phyloP scores from a whole-genome alignment of 2,113 vertebrate genomes.

The Melozone crissalis region DNA sequence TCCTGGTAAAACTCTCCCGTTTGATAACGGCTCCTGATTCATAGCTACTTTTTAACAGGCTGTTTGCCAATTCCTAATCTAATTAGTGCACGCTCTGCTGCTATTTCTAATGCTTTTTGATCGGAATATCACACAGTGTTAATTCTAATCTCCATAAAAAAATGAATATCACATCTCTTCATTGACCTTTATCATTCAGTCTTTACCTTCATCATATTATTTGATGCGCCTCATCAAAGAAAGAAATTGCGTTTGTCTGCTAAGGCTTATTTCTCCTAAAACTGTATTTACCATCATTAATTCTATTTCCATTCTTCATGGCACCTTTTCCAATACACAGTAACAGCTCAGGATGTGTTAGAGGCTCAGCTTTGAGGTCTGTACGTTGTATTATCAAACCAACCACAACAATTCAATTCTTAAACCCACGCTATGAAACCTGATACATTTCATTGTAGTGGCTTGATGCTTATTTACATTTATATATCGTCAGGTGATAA shows the following conservation, averaged over 20 bases:
- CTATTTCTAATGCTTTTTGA: constrained; percentile 62
- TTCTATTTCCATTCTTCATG: not conserved
- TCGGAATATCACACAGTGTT: constrained; percentile 57
- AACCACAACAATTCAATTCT: not conserved
- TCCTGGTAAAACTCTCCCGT: constrained; percentile 10
- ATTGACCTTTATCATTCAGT: constrained; percentile 57
- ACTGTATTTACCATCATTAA: constrained; percentile 43
- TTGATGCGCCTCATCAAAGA: constrained; percentile 60
- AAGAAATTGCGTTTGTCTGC: constrained; percentile 53
- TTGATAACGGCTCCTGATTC: constrained; percentile 28
- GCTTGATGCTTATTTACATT: not conserved
- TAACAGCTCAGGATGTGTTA: not conserved
- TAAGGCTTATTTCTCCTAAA: constrained; percentile 57
- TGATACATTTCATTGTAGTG: accelerated
- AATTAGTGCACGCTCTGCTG: constrained; percentile 60
- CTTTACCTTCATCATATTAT: constrained; percentile 58
- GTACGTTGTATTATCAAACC: not conserved
- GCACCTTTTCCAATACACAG: not conserved
- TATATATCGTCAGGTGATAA: not conserved
- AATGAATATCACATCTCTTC: constrained; percentile 46
- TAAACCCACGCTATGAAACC: not conserved
- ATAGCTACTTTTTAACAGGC: constrained; percentile 61
- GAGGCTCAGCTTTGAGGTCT: not conserved
- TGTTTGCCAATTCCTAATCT: constrained; percentile 61
- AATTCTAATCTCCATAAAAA: constrained; percentile 59